These are phyloP conservation scores for Drosophila parthenogenetica DNA, from an alignment of 2,888 invertebrate species.

Conservation along the genomic window DNA sequence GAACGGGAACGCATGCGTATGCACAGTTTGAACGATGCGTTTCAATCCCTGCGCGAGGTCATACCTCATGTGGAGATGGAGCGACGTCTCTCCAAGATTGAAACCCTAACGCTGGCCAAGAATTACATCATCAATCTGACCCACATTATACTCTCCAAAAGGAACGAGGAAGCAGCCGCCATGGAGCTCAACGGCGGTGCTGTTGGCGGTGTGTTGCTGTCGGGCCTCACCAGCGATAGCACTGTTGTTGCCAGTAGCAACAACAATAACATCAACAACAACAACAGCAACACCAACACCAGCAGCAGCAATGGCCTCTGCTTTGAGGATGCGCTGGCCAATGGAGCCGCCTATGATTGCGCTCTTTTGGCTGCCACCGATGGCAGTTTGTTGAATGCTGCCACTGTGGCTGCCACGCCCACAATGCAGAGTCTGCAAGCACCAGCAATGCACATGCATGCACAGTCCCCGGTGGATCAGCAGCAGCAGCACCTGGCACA, in stretches of 20 bases:
- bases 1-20: conserved; percentile 96
- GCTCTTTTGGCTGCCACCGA: conserved; percentile 77
- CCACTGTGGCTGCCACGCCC: conserved; percentile 65
- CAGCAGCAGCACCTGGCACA: conserved; percentile 46
- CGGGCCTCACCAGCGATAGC: conserved; percentile 51
- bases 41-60: conserved; percentile 93
- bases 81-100: conserved; percentile 93
- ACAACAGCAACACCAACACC: no score
- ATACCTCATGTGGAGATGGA: conserved; percentile 95
- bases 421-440: conserved; percentile 79
- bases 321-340: conserved; percentile 73
- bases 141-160: conserved; percentile 93
- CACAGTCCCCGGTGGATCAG: conserved; percentile 65
- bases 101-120: conserved; percentile 94
- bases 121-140: conserved; percentile 96
- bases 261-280: no score
- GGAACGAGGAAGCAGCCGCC: conserved; percentile 85
- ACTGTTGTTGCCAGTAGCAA: conserved; percentile 31
- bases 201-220: conserved; percentile 67
- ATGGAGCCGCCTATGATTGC: conserved; percentile 78
- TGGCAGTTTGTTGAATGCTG: conserved; percentile 60
- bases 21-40: conserved; percentile 96
- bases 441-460: conserved; percentile 71
- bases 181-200: conserved; percentile 79
- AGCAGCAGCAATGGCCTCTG: conserved; percentile 53